Evolutionary conservation across 2,888 invertebrate species (phyloP), one percentile per base, ranked within the genome.

Genomic region (Acronicta leporina): DNA sequence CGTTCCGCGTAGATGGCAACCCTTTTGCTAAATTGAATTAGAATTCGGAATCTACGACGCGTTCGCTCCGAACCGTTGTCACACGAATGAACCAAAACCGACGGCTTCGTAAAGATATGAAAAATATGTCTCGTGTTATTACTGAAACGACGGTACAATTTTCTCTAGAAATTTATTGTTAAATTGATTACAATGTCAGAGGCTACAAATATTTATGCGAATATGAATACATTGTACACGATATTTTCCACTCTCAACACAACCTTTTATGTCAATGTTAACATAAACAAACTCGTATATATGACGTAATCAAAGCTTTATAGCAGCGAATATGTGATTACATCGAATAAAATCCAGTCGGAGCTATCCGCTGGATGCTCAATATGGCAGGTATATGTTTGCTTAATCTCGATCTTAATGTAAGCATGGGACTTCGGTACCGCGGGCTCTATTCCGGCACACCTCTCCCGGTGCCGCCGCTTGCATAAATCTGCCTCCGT

Each of bases 1-100:
- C 83, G 84, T 92, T 90, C 85, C 91, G 91, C 91, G 87, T 89
- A 87, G 86, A 84, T 90, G 90, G 81, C 91, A 92, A 92, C 92
- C 92, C 92, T 92, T 91, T 90, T 87, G 83, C 82, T 80, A 89
- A 92, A 92, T 92, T 92, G 89, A 92, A 92, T 90, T 89, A 87
- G 86, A 80, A 83, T 84, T 84, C 82, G 75, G 81, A 83, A 76
- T 79, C 78, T 73, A 78, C 79, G 77, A 74, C 77, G 81, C 82
- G 77, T 77, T 69, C 63, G 71, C 59, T 73, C 33, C 52, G 45
- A 63, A 71, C 65, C 61, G 64, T 65, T 75, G 65, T 68, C 77
- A 76, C 71, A 67, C 68, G 77, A 66, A 55, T 57, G 58, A 56
- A 56, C 68, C 52, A 45, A 47, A 50, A 55, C 58, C 46, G 46